Percentiles rank a stretch among this genome's conserved stretches.
phyloP scores from a whole-genome alignment of 2,113 vertebrate genomes.

The Chloebia gouldiae region DNA sequence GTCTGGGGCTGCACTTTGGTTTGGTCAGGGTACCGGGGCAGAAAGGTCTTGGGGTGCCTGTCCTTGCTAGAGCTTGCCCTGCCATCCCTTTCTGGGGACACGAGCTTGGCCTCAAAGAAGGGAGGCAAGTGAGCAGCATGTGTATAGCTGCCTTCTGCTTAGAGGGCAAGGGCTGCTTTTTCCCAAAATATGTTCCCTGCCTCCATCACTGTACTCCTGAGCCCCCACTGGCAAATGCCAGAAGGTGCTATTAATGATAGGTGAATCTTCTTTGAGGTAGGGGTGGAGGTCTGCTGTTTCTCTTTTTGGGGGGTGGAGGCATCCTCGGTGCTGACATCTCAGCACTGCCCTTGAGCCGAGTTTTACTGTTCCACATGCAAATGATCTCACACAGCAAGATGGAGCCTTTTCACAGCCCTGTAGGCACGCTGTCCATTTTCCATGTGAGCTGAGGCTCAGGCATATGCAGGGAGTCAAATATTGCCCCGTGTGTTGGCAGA shows the following conservation, averaged over 20 bases:
- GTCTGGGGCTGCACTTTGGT: not conserved
- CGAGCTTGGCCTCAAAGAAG: not conserved
- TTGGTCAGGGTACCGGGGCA: accelerated
- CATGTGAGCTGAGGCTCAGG: accelerated
- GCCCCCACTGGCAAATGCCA: not conserved
- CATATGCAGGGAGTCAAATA: not conserved
- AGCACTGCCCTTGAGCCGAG: not conserved
- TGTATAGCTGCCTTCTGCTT: not conserved
- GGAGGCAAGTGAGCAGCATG: not conserved
- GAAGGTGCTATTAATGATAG: not conserved
- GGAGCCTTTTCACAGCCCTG: accelerated
- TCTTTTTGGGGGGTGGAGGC: not conserved
- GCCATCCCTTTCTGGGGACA: accelerated
- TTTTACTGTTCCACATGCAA: not conserved
- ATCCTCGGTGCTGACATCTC: not conserved
- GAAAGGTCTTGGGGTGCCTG: not conserved
- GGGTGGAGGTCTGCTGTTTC: not conserved
- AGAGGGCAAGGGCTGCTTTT: not conserved
- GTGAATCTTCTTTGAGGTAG: not conserved
- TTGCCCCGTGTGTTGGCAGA: not conserved
- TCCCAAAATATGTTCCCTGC: not conserved
- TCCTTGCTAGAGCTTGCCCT: not conserved
- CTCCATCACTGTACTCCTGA: not conserved
- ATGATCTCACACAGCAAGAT: accelerated
- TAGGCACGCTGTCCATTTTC: not conserved